These are phyloP conservation scores for Plutomurus gul DNA, from an alignment of 1,140 invertebrate species.

Conservation along the genomic window DNA sequence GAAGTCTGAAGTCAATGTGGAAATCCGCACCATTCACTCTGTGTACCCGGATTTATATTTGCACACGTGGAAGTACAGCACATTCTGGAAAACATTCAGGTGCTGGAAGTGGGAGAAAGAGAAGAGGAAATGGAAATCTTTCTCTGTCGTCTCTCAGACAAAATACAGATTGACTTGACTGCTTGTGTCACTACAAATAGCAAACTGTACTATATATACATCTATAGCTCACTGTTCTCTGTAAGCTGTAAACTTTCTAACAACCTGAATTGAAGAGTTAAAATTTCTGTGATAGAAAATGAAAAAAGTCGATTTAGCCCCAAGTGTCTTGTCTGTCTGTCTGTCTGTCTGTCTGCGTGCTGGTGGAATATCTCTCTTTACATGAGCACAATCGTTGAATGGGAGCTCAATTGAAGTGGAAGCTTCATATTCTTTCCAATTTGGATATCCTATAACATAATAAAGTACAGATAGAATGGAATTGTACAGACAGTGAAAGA, in stretches of 20 bases:
- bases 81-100: background rate
- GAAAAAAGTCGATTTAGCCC: slow-evolving; percentile 22
- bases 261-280: too few species aligned
- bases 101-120: too few species aligned
- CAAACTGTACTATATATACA: too few species aligned
- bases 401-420: background rate
- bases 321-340: too few species aligned
- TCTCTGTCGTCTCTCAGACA: background rate
- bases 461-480: background rate
- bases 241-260: too few species aligned
- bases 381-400: background rate
- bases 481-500: background rate
- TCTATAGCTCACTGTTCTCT: too few species aligned
- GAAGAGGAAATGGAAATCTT: background rate
- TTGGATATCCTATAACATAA: background rate
- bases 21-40: too few species aligned
- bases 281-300: slow-evolving; percentile 8
- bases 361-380: background rate
- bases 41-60: background rate
- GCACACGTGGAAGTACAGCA: background rate
- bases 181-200: too few species aligned
- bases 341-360: too few species aligned
- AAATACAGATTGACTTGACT: background rate
- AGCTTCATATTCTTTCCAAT: slow-evolving; percentile 19
- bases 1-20: too few species aligned